Base-by-base conservation (phyloP, 2,888 invertebrate species). In the Entomobrya multifasciata region DNA sequence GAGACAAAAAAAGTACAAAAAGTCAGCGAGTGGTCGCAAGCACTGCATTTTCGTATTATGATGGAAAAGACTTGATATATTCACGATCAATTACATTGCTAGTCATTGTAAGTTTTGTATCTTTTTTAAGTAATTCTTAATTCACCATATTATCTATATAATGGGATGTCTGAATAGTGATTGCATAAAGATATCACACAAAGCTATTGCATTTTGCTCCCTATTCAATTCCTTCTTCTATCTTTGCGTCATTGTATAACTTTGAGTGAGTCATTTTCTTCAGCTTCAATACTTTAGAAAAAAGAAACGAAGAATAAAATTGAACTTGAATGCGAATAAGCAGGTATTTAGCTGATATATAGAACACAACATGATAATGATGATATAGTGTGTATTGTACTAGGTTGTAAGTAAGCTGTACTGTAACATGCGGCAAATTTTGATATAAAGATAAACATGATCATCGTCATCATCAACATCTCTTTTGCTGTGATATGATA, bases 21-120 rank as follows among this genome's bases (percentile, higher is more conserved):
- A 81, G 81, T 20, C 82, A 82, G 82, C 82, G 22, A 82, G 82
- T 49, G 82, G 82, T 82, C 74, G 49, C n/a, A n/a, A n/a, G n/a
- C n/a, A n/a, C n/a, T n/a, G n/a, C n/a, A n/a, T n/a, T n/a, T n/a
- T n/a, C n/a, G n/a, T n/a, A n/a, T n/a, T n/a, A n/a, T n/a, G n/a
- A n/a, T n/a, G n/a, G n/a, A n/a, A n/a, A n/a, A n/a, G n/a, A n/a
- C n/a, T n/a, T n/a, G n/a, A n/a, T n/a, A n/a, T n/a, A n/a, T n/a
- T n/a, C n/a, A n/a, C n/a, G n/a, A n/a, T n/a, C n/a, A n/a, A n/a
- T n/a, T n/a, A n/a, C n/a, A n/a, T n/a, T n/a, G n/a, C n/a, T n/a
- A n/a, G n/a, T n/a, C n/a, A n/a, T n/a, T n/a, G n/a, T n/a, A n/a
- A n/a, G n/a, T n/a, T n/a, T n/a, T n/a, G n/a, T n/a, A 17, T 82